These are phyloP conservation scores for Graphium colonna DNA, from an alignment of 2,888 invertebrate genomes.

Conservation along the genomic window DNA sequence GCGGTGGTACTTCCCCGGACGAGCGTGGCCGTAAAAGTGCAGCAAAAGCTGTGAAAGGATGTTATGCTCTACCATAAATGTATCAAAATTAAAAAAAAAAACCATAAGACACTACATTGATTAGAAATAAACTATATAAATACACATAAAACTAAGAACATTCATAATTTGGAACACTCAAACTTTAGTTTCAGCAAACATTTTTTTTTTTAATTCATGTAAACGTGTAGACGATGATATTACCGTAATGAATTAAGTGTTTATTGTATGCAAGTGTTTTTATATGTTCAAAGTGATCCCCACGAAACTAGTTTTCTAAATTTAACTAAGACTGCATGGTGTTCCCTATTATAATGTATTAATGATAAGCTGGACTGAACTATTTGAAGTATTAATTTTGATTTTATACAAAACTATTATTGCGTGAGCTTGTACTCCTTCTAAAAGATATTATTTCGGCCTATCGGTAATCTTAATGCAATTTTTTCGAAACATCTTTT, in stretches of 20 bases:
- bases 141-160: too few relatives aligned
- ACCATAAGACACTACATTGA: too few relatives aligned
- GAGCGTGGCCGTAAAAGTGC: too few relatives aligned
- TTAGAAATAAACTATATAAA: too few relatives aligned
- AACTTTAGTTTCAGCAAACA: too few relatives aligned
- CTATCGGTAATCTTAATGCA: neutral
- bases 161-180: too few relatives aligned
- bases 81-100: too few relatives aligned
- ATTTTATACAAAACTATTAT: neutral
- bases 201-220: too few relatives aligned
- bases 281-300: neutral
- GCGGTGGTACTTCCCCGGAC: too few relatives aligned
- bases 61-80: too few relatives aligned
- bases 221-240: neutral
- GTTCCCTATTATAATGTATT: slow-evolving; percentile 6
- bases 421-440: neutral
- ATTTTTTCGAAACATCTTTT: neutral
- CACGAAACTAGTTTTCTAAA: slow-evolving; percentile 11
- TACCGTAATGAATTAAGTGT: neutral
- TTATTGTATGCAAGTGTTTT: neutral
- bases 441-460: neutral
- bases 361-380: neutral
- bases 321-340: slow-evolving; percentile 11
- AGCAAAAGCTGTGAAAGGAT: too few relatives aligned
- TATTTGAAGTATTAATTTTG: neutral